phyloP scores from a whole-genome alignment of 1,140 invertebrate genomes.

The Ectropis grisescens region DNA sequence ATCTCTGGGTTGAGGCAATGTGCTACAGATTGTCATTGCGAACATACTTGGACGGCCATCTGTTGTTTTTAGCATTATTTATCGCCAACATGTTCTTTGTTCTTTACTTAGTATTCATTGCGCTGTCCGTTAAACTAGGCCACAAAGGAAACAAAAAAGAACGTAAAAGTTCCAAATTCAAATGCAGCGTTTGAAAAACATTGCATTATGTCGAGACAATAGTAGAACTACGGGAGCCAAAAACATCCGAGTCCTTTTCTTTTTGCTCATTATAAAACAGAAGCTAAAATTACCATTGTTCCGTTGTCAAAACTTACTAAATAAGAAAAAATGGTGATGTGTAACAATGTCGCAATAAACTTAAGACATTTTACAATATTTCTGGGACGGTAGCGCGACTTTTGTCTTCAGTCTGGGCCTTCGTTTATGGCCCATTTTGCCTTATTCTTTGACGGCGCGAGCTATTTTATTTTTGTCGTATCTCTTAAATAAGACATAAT shows the following conservation, averaged over 20 bases:
- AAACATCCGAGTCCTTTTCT: constrained; percentile 25
- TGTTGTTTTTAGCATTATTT: too few species aligned
- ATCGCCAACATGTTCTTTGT: too few species aligned
- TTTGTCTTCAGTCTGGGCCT: constrained; percentile 43
- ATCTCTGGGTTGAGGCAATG: too few species aligned
- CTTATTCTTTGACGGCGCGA: constrained; percentile 40
- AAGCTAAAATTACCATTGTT: constrained; percentile 44
- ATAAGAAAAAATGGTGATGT: constrained; percentile 49
- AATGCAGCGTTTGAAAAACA: constrained; percentile 18
- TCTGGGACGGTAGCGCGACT: constrained; percentile 40
- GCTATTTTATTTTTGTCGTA: constrained; percentile 51
- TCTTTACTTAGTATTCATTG: too few species aligned
- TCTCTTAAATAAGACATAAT: constrained; percentile 64
- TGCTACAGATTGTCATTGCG: too few species aligned
- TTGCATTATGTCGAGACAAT: constrained; percentile 11
- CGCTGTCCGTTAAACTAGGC: too few species aligned
- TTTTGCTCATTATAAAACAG: constrained; percentile 39
- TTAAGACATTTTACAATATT: constrained; percentile 49
- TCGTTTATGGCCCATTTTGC: constrained; percentile 52
- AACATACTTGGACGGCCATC: too few species aligned
- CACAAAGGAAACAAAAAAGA: too few species aligned
- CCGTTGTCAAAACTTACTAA: constrained; percentile 42
- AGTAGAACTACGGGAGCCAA: constrained; percentile 3
- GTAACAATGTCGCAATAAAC: constrained; percentile 54
- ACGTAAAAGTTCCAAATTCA: constrained; percentile 4